Percentiles rank a stretch among this genome's conserved stretches.
Conservation (phyloP, 1,140 invertebrate genomes). For the Solenopsis invicta region DNA sequence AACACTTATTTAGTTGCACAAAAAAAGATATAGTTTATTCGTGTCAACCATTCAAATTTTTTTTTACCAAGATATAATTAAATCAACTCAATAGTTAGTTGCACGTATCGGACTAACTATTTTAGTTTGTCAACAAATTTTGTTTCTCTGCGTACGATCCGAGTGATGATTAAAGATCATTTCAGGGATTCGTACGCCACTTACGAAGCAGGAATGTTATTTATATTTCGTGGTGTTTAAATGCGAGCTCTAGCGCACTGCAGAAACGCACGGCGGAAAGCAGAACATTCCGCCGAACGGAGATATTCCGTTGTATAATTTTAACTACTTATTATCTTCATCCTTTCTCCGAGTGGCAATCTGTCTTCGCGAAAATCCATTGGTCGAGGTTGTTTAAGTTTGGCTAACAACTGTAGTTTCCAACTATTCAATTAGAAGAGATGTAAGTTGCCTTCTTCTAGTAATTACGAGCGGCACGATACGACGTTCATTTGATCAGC, state of each 20-base stretch:
- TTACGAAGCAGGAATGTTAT: not conserved
- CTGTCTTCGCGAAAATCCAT: slow-evolving; percentile 48
- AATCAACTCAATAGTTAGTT: no score
- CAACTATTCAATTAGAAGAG: slow-evolving; percentile 47
- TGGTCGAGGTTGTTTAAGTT: slow-evolving; percentile 47
- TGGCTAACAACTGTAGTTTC: slow-evolving; percentile 42
- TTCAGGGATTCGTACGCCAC: not conserved
- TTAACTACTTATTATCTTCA: slow-evolving; percentile 48
- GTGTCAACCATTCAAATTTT: no score
- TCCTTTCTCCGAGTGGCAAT: slow-evolving; percentile 42
- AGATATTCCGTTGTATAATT: slow-evolving; percentile 52
- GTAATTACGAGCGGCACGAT: slow-evolving; percentile 6
- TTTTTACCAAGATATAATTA: no score
- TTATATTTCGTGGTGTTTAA: slow-evolving; percentile 20
- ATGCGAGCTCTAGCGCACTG: not conserved
- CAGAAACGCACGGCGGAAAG: no score
- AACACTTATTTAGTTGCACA: no score
- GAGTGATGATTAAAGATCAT: not conserved
- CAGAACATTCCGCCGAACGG: slow-evolving; percentile 31
- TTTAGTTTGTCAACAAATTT: no score
- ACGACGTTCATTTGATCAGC: slow-evolving; percentile 9
- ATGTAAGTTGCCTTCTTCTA: slow-evolving; percentile 16
- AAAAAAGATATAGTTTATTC: no score
- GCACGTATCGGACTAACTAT: no score
- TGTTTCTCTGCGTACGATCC: no score